These are phyloP conservation scores for Ptycholaimellus sp. DNA, from an alignment of 2,888 invertebrate species.

Conservation along the genomic window DNA sequence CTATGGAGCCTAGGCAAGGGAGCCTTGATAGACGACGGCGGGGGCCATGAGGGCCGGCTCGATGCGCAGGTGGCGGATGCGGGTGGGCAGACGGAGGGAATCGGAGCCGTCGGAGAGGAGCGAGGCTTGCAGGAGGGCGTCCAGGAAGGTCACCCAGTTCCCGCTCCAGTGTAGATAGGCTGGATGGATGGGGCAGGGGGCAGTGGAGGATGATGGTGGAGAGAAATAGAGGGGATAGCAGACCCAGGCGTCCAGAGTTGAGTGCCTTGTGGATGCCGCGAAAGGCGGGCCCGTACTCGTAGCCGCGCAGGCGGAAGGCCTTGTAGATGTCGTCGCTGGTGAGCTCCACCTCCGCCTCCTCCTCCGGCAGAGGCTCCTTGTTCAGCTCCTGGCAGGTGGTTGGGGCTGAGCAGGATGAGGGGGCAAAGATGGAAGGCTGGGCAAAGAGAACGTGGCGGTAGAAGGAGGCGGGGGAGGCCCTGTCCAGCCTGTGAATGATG, in stretches of 20 bases:
- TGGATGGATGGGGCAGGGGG: too few relatives aligned
- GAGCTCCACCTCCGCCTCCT: conserved; percentile 22
- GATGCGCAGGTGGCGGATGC: conserved; percentile 30
- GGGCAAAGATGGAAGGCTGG: too few relatives aligned
- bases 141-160: conserved; percentile 83
- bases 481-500: conserved; percentile 21
- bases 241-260: too few relatives aligned
- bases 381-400: conserved; percentile 20
- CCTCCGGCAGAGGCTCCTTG: too few relatives aligned
- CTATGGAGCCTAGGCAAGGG: too few relatives aligned
- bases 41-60: too few relatives aligned
- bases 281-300: conserved; percentile 26
- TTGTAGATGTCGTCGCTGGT: conserved; percentile 25
- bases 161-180: conserved; percentile 58
- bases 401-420: too few relatives aligned
- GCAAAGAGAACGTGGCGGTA: conserved; percentile 20
- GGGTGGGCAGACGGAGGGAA: conserved; percentile 30
- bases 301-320: conserved; percentile 21
- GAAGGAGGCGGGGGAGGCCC: conserved; percentile 18
- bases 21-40: too few relatives aligned
- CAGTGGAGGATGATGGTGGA: too few relatives aligned
- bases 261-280: too few relatives aligned
- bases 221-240: too few relatives aligned
- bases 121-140: conserved; percentile 66
- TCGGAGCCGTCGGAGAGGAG: conserved; percentile 25